Conservation (phyloP, 2,113 vertebrate species). For the Nyctibius bracteatus region DNA sequence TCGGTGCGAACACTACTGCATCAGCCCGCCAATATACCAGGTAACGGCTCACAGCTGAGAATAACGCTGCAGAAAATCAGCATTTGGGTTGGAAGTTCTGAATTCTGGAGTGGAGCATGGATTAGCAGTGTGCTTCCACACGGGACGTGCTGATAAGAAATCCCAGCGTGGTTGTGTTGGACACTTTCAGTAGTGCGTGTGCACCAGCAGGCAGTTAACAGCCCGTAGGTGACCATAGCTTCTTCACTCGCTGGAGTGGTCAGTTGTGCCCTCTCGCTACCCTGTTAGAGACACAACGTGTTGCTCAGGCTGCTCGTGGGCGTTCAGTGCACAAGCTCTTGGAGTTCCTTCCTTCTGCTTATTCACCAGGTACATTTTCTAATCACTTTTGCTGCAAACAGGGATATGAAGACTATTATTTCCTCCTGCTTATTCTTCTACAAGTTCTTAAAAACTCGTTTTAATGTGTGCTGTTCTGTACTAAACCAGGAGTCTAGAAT, state of each 20-base stretch:
- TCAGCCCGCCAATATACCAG: constrained; percentile 53
- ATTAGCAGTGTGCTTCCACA: neutral
- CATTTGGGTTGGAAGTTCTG: neutral
- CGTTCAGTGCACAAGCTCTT: neutral
- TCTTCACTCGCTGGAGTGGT: neutral
- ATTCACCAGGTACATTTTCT: neutral
- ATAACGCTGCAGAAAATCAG: neutral
- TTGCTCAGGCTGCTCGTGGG: neutral
- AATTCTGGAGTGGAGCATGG: neutral
- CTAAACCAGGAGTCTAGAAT: neutral
- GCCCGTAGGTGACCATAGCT: accelerated
- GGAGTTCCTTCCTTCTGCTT: neutral
- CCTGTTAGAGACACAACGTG: neutral
- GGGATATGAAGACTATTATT: neutral
- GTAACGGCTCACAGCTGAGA: constrained; percentile 58
- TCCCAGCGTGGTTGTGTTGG: neutral
- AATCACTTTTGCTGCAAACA: neutral
- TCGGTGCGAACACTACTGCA: constrained; percentile 62
- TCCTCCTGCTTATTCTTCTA: neutral
- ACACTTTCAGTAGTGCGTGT: neutral
- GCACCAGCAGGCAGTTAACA: neutral
- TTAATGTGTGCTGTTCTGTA: neutral
- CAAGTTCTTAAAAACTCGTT: neutral
- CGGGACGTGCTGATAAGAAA: neutral
- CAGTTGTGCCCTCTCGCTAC: neutral